These are phyloP conservation scores for Forbesichthys papilliferus DNA, from an alignment of 2,113 vertebrate species.

Conservation along the genomic window DNA sequence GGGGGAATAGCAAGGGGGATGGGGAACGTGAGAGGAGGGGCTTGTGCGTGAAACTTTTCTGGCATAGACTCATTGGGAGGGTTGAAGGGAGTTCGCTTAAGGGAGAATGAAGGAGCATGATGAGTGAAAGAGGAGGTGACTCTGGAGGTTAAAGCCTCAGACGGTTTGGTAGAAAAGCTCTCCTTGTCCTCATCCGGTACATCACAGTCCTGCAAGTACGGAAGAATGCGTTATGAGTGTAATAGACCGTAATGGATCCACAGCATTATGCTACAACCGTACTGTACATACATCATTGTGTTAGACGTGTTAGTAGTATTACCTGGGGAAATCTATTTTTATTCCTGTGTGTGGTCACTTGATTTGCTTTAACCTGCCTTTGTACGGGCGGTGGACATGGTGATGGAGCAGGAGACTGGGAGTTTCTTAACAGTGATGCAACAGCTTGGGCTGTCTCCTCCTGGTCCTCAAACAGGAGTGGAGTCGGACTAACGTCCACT, in stretches of 20 bases:
- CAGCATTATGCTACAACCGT: background rate
- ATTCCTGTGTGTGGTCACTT: constrained; percentile 77
- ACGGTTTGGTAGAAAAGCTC: constrained; percentile 78
- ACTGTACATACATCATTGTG: background rate
- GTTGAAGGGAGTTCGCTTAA: background rate
- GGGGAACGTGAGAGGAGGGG: constrained; percentile 36
- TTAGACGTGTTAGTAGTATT: constrained; percentile 4
- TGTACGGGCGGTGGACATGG: constrained; percentile 57
- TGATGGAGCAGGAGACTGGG: constrained; percentile 45
- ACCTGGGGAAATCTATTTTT: constrained; percentile 59
- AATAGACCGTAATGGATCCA: background rate
- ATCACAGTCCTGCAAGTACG: constrained; percentile 73
- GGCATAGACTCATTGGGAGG: constrained; percentile 14
- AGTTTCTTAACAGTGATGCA: constrained; percentile 70
- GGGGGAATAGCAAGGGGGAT: constrained; percentile 43
- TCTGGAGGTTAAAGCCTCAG: constrained; percentile 64
- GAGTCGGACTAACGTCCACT: constrained; percentile 78
- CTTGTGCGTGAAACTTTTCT: constrained; percentile 11
- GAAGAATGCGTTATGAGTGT: background rate
- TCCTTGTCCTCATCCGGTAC: constrained; percentile 82
- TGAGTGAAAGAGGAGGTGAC: constrained; percentile 9
- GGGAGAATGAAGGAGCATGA: constrained; percentile 24
- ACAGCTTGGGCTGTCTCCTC: constrained; percentile 78
- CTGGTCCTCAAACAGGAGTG: constrained; percentile 78
- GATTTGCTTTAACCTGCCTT: constrained; percentile 59